Evolutionary conservation across 2,888 invertebrate genomes (phyloP), one percentile per base, ranked within the genome.

Genomic region (Platycheirus albimanus): DNA sequence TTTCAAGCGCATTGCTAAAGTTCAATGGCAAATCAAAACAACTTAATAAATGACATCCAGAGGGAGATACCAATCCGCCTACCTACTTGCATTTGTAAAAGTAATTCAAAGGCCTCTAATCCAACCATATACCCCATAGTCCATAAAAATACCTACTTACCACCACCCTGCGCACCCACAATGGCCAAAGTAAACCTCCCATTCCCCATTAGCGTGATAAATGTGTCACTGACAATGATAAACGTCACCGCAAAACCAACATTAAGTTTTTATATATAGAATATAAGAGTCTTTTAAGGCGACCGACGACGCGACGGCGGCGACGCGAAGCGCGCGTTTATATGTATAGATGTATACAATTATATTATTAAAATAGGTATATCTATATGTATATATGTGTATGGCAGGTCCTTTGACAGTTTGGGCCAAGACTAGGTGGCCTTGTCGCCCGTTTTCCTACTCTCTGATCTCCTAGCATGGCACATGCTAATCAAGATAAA

Each of bases 401-500:
- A 17, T 17, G 15, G 43, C 20, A 56, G 19, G 43, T 19, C 52
- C 28, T 43, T n/a, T 24, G 49, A 38, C 49, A 54, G 52, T 64
- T 47, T 11, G 11, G 52, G 13, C 52, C 61, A 49, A 5, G 8
- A 41, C 24, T 11, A 1, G 1, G 7, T 15, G 24, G 15, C 38
- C 33, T 15, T 30, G 2, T 7, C 11, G 36, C 6, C 24, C n/a
- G n/a, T 13, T 19, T 17, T 19, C 11, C 19, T 13, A 7, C 20
- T 13, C 8, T 10, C 10, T 45, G 33, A 30, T 24, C 33, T 20
- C 43, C 61, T 30, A 30, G 49, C 61, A 61, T 30, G 54, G 54
- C 49, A 61, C 71, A 83, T 74, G 69, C 83, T 83, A 83, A 83
- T 83, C 83, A 78, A 78, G 83, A 83, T 83, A 78, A 83, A 83